Percentiles rank a stretch among this genome's conserved stretches.
Conservation (phyloP, 2,797 vertebrate species). For the Onychomys torridus region DNA sequence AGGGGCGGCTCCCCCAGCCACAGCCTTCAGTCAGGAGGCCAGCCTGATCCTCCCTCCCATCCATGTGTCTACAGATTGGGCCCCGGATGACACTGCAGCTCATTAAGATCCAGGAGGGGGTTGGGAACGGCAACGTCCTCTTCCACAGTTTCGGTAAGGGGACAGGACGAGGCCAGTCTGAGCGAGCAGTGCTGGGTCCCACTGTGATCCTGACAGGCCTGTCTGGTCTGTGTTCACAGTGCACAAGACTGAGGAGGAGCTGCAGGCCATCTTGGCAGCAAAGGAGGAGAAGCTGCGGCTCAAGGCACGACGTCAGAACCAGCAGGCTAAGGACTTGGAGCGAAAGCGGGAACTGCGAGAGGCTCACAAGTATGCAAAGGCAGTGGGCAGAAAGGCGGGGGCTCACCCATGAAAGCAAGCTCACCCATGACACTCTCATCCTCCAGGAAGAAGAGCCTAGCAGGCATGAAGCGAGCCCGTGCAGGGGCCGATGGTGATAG, state of each 20-base stretch:
- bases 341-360: constrained; percentile 88
- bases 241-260: constrained; percentile 92
- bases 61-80: constrained; percentile 89
- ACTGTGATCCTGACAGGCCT: not conserved
- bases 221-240: constrained; percentile 57
- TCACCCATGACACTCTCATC: rapidly evolving
- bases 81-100: constrained; percentile 94
- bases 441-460: constrained; percentile 92
- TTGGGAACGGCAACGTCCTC: constrained; percentile 92
- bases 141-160: constrained; percentile 92
- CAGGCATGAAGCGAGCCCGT: constrained; percentile 89
- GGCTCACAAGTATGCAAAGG: constrained; percentile 88
- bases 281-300: constrained; percentile 90
- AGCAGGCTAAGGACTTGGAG: constrained; percentile 91
- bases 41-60: not conserved
- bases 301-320: constrained; percentile 88
- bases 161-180: too few relatives aligned
- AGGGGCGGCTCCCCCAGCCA: not conserved
- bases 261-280: constrained; percentile 90
- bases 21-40: rapidly evolving
- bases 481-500: constrained; percentile 85
- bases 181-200: rapidly evolving
- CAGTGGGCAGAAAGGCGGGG: rapidly evolving
- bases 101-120: constrained; percentile 94
- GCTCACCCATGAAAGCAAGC: too few relatives aligned